These are phyloP conservation scores for Andricus curvator DNA, from an alignment of 2,888 invertebrate genomes.

Conservation along the genomic window DNA sequence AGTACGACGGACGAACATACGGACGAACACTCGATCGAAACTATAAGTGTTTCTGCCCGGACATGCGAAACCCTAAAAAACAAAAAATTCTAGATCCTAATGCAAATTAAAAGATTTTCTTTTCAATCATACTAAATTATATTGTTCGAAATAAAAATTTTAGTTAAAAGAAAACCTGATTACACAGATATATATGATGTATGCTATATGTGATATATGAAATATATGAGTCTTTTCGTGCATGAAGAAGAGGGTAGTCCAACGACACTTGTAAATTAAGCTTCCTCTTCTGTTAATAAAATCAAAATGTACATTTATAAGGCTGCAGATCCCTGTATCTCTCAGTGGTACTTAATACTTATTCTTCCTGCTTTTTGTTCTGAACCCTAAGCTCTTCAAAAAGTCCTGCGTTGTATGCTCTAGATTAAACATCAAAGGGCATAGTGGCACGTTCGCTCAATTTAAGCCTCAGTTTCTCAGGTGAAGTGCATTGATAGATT, in stretches of 20 bases:
- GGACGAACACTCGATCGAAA: too few relatives aligned
- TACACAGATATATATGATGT: background rate
- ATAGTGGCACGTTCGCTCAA: slow-evolving; percentile 5
- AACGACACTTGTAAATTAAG: background rate
- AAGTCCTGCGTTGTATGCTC: slow-evolving; percentile 18
- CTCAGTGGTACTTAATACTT: background rate
- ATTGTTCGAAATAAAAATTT: too few relatives aligned
- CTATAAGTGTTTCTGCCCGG: too few relatives aligned
- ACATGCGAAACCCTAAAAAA: too few relatives aligned
- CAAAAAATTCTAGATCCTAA: too few relatives aligned
- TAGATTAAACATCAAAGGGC: background rate
- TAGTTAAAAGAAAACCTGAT: too few relatives aligned
- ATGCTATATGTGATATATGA: too few relatives aligned
- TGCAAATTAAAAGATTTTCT: too few relatives aligned
- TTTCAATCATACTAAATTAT: too few relatives aligned
- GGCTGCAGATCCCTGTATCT: background rate
- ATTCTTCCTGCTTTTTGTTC: slow-evolving; percentile 6
- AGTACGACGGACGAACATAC: too few relatives aligned
- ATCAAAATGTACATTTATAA: slow-evolving; percentile 2
- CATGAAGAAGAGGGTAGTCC: background rate
- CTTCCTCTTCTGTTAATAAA: background rate
- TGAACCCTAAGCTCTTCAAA: slow-evolving; percentile 11
- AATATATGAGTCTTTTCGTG: background rate
- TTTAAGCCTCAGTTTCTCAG: too few relatives aligned
- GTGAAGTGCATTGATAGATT: too few relatives aligned